Percentiles rank a stretch among this genome's conserved stretches.
These are phyloP conservation scores for Rachycentron canadum DNA, from an alignment of 2,797 vertebrate species.

Conservation along the genomic window DNA sequence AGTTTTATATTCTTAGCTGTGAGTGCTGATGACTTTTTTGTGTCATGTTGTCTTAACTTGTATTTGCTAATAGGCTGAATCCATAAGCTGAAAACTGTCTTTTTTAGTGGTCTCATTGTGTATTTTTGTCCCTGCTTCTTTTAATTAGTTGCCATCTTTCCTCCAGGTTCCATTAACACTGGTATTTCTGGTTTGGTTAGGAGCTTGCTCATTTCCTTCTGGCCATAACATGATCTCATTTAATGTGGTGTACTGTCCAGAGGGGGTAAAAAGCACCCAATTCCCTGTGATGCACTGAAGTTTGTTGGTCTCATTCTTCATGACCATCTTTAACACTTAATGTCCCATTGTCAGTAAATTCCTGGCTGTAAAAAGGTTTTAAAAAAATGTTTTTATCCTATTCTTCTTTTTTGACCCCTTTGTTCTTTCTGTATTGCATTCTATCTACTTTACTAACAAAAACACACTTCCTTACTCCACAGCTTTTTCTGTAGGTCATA, in stretches of 20 bases:
- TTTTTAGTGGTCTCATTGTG: slow-evolving; percentile 16
- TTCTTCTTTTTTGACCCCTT: not conserved
- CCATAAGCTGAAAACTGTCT: not conserved
- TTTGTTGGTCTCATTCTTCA: not conserved
- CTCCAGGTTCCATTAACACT: slow-evolving; percentile 31
- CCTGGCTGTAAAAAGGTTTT: not conserved
- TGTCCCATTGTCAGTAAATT: not conserved
- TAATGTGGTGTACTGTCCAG: not conserved
- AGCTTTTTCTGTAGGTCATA: no score
- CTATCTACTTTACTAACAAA: no score
- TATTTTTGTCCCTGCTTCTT: not conserved
- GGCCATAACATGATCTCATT: slow-evolving; percentile 17
- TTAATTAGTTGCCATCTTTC: slow-evolving; percentile 32
- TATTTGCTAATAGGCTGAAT: slow-evolving; percentile 21
- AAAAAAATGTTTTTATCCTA: not conserved
- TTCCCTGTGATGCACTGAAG: not conserved
- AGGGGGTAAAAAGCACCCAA: not conserved
- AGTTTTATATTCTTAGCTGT: no score
- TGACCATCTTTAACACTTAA: not conserved
- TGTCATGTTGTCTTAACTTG: not conserved
- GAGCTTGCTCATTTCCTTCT: slow-evolving; percentile 20
- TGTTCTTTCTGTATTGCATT: no score
- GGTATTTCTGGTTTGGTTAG: slow-evolving; percentile 32
- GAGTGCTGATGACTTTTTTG: no score
- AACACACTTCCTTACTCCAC: no score